Conservation (phyloP, 2,888 invertebrate species). For the Coenonympha glycerion region DNA sequence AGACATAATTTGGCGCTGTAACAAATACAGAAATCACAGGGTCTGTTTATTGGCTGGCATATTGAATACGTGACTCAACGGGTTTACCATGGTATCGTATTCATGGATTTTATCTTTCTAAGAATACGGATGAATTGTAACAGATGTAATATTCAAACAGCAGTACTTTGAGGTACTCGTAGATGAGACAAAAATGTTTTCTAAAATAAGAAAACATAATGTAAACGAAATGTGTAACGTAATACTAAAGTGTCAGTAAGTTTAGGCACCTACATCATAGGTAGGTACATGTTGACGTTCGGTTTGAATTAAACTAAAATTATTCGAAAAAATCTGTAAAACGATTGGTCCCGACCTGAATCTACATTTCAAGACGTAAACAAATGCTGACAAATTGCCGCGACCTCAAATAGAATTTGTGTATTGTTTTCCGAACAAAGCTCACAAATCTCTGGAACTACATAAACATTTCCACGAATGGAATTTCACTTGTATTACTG, state of each 20-base stretch:
- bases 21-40: background rate
- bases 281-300: background rate
- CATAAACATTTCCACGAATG: slow-evolving; percentile 11
- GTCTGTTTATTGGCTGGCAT: background rate
- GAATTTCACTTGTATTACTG: slow-evolving; percentile 28
- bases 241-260: background rate
- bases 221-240: too few species aligned
- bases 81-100: background rate
- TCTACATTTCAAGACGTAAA: slow-evolving; percentile 10
- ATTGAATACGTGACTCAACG: background rate
- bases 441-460: slow-evolving; percentile 4
- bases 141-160: too few species aligned
- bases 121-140: too few species aligned
- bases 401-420: slow-evolving; percentile 3
- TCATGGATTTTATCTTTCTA: too few species aligned
- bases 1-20: background rate
- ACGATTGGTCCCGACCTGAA: background rate
- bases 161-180: too few species aligned
- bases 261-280: too few species aligned
- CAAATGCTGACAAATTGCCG: slow-evolving; percentile 6
- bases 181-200: too few species aligned
- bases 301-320: background rate
- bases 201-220: too few species aligned
- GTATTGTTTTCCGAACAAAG: slow-evolving; percentile 4
- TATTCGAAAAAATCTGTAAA: slow-evolving; percentile 6